Evolutionary conservation across 2,113 vertebrate species (phyloP).

Genomic region (Protobothrops flavoviridis): DNA sequence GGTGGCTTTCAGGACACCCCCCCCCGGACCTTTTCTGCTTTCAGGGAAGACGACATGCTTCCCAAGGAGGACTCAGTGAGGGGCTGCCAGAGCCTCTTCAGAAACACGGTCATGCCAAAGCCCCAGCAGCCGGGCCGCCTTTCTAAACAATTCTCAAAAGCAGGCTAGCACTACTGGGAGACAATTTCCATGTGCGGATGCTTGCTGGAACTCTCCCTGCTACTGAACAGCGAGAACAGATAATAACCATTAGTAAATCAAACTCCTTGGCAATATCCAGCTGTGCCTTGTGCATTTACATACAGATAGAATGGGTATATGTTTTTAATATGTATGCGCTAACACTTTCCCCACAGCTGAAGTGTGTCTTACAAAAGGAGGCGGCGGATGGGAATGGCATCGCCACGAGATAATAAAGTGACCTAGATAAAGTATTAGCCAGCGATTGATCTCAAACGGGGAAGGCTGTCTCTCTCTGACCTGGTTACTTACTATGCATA

Average conservation of each 20-base stretch:
- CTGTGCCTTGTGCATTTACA: constrained; percentile 97
- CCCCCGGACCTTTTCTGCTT: background rate
- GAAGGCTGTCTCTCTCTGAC: constrained; percentile 72
- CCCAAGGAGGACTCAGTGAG: constrained; percentile 9
- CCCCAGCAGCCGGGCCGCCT: constrained; percentile 54
- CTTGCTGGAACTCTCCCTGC: constrained; percentile 81
- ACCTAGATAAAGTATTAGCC: constrained; percentile 83
- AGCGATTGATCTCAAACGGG: constrained; percentile 84
- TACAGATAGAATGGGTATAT: constrained; percentile 99
- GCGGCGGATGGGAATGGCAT: constrained; percentile 75
- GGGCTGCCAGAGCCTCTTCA: constrained; percentile 11
- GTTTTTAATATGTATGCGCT: constrained; percentile 92
- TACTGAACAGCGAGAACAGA: constrained; percentile 92
- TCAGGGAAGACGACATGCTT: background rate
- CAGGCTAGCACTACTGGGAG: constrained; percentile 82
- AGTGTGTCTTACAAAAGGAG: constrained; percentile 72
- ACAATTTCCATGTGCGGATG: constrained; percentile 87
- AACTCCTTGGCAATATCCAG: constrained; percentile 94
- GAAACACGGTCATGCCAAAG: constrained; percentile 54
- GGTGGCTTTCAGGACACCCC: background rate
- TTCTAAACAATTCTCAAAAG: constrained; percentile 77
- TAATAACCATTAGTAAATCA: constrained; percentile 99
- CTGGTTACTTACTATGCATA: constrained; percentile 81
- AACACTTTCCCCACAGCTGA: constrained; percentile 73
- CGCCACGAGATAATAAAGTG: constrained; percentile 87